These are phyloP conservation scores for Bhutanitis thaidina DNA, from an alignment of 2,888 invertebrate genomes.

Conservation along the genomic window DNA sequence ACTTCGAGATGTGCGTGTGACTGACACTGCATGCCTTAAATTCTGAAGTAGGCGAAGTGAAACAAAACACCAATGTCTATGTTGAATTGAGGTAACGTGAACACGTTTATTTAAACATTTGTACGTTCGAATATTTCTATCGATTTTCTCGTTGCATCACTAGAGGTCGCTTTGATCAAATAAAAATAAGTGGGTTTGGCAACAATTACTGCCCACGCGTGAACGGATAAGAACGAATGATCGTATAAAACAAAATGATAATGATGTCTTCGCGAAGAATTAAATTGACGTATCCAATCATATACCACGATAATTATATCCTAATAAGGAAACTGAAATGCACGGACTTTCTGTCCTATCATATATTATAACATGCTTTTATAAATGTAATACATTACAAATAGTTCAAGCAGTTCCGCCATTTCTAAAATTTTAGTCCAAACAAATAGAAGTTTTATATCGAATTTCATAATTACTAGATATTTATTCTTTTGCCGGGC, in stretches of 20 bases:
- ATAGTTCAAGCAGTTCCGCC: no score
- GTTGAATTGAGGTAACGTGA: constrained; percentile 20
- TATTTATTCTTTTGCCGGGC: no score
- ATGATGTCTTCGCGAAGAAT: neutral
- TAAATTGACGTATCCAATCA: neutral
- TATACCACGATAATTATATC: neutral
- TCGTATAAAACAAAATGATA: neutral
- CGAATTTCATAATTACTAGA: no score
- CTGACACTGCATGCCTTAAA: neutral
- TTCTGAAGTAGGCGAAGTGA: neutral
- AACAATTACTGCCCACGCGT: constrained; percentile 37
- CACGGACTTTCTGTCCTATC: no score
- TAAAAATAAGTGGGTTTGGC: constrained; percentile 44
- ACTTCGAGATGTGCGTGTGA: no score
- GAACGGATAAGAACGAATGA: neutral
- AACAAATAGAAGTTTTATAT: no score
- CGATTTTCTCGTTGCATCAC: constrained; percentile 20
- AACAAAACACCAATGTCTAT: constrained; percentile 1
- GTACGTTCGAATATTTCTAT: constrained; percentile 21
- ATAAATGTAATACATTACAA: no score
- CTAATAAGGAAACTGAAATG: no score
- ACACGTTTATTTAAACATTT: constrained; percentile 22
- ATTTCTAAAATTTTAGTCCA: no score
- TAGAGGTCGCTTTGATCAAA: constrained; percentile 55
- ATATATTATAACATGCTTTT: no score